Evolutionary conservation across 2,888 invertebrate species (phyloP).

Genomic region (Pseudeuparius sepicola): DNA sequence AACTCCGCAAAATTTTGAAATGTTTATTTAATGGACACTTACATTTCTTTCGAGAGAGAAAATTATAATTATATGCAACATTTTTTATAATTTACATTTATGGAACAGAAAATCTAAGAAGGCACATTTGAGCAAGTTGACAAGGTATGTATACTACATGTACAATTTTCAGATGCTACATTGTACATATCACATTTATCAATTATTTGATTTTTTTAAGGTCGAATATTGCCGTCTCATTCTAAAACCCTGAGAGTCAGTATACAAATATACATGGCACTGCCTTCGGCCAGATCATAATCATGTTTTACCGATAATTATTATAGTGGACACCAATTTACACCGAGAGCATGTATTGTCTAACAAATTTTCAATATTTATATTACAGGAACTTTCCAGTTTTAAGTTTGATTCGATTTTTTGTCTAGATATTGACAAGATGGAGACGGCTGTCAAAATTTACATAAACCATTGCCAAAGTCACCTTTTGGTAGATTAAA

Average conservation of each 20-base stretch:
- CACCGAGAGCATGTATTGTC: too few relatives aligned
- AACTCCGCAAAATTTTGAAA: constrained; percentile 20
- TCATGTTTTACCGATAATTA: neutral
- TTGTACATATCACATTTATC: constrained; percentile 33
- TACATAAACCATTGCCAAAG: too few relatives aligned
- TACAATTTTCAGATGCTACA: constrained; percentile 28
- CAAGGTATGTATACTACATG: constrained; percentile 33
- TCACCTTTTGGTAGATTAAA: too few relatives aligned
- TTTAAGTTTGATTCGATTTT: too few relatives aligned
- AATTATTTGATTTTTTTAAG: constrained; percentile 19
- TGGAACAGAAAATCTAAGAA: constrained; percentile 29
- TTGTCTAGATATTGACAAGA: too few relatives aligned
- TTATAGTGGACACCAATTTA: too few relatives aligned
- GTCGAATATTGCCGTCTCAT: constrained; percentile 31
- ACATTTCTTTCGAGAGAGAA: constrained; percentile 22
- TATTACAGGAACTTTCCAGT: too few relatives aligned
- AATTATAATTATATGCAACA: too few relatives aligned
- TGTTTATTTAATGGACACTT: constrained; percentile 17
- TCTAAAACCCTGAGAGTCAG: constrained; percentile 36
- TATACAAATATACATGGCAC: constrained; percentile 32
- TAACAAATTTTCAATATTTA: too few relatives aligned
- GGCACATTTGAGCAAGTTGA: constrained; percentile 39
- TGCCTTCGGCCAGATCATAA: neutral
- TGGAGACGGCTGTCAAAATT: too few relatives aligned
- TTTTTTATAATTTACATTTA: too few relatives aligned